Percentiles rank a stretch among this genome's conserved stretches.
These are phyloP conservation scores for Coptotermes formosanus DNA, from an alignment of 1,140 invertebrate genomes.

Conservation along the genomic window DNA sequence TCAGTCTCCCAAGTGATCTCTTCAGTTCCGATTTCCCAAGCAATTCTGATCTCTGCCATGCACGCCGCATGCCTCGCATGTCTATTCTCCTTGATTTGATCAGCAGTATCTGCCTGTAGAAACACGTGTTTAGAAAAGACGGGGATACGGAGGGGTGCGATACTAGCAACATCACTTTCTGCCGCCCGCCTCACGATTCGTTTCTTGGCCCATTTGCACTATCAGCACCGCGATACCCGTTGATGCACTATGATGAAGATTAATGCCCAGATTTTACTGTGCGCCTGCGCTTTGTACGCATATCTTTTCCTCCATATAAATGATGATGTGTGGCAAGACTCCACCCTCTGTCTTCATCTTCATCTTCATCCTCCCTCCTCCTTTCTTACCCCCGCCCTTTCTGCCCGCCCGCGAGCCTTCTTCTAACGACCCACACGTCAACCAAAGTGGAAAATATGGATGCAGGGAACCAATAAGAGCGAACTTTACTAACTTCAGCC, in stretches of 20 bases:
- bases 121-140: too few relatives aligned
- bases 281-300: background rate
- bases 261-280: background rate
- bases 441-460: conserved; percentile 12
- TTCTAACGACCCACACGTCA: background rate
- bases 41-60: too few relatives aligned
- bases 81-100: too few relatives aligned
- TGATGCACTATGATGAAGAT: background rate
- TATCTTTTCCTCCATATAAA: background rate
- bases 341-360: background rate
- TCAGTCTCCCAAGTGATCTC: too few relatives aligned
- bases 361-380: background rate
- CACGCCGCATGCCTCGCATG: too few relatives aligned
- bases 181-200: too few relatives aligned
- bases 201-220: background rate
- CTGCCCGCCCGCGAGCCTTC: background rate
- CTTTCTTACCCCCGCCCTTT: background rate
- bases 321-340: conserved; percentile 4
- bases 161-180: too few relatives aligned
- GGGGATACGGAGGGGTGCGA: too few relatives aligned
- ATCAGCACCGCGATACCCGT: background rate
- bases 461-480: background rate
- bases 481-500: background rate
- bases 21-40: too few relatives aligned
- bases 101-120: too few relatives aligned